Evolutionary conservation across 2,888 invertebrate genomes (phyloP).

Genomic region (Yponomeuta sedellus): DNA sequence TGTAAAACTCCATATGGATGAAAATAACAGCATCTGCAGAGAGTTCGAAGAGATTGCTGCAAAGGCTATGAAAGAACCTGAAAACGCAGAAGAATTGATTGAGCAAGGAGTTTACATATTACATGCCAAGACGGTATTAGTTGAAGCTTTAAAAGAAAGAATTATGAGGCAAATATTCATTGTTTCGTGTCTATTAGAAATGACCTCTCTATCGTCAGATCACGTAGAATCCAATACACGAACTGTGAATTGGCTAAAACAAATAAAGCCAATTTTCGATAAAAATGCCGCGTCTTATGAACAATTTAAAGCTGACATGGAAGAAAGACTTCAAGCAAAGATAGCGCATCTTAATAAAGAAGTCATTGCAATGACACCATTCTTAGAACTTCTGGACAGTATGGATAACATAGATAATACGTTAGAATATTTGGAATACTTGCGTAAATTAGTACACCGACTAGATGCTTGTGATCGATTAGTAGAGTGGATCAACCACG

Average conservation of each 20-base stretch:
- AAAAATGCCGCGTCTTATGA: conserved; percentile 88
- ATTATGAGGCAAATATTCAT: conserved; percentile 81
- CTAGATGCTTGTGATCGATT: conserved; percentile 85
- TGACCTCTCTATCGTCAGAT: conserved; percentile 82
- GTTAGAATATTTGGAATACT: conserved; percentile 85
- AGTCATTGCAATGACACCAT: conserved; percentile 83
- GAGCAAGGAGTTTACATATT: conserved; percentile 89
- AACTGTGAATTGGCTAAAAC: conserved; percentile 88
- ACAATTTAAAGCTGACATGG: conserved; percentile 88
- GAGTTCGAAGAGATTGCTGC: conserved; percentile 83
- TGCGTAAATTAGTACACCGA: conserved; percentile 84
- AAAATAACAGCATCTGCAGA: conserved; percentile 81
- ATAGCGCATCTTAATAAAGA: conserved; percentile 83
- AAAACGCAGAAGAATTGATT: conserved; percentile 87
- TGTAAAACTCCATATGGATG: conserved; percentile 78
- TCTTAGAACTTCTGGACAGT: conserved; percentile 85
- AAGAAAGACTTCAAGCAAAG: conserved; percentile 84
- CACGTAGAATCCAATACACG: conserved; percentile 88
- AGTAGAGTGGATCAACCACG: conserved; percentile 91
- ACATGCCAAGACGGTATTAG: conserved; percentile 82
- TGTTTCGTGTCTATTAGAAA: conserved; percentile 83
- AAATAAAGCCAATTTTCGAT: conserved; percentile 89
- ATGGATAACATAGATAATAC: conserved; percentile 89
- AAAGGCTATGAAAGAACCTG: conserved; percentile 83
- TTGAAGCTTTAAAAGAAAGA: conserved; percentile 81